Evolutionary conservation across 1,140 invertebrate species (phyloP).

Genomic region (Zaprionus taronus): DNA sequence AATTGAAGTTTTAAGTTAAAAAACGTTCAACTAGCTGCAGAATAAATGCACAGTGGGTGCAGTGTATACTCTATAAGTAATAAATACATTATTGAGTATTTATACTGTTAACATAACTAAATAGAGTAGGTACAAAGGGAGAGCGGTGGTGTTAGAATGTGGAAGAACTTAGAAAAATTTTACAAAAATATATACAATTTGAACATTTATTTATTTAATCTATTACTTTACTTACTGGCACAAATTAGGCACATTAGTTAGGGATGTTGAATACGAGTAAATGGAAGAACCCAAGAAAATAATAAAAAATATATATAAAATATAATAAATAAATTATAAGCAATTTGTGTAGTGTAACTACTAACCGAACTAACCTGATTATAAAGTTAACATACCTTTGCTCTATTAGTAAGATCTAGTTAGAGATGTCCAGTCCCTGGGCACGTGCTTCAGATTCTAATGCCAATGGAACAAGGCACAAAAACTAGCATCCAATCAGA

Average conservation of each 20-base stretch:
- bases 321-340: background rate
- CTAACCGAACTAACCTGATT: background rate
- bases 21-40: background rate
- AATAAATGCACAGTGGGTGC: background rate
- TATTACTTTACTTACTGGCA: background rate
- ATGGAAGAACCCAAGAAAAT: background rate
- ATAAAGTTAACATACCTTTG: conserved; percentile 9
- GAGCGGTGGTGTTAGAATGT: background rate
- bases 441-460: conserved; percentile 70
- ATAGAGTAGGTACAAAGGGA: background rate
- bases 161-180: background rate
- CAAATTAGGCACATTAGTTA: background rate
- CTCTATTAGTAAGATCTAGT: conserved; percentile 18
- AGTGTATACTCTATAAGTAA: background rate
- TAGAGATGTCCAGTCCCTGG: conserved; percentile 50
- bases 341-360: background rate
- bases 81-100: background rate
- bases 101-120: background rate
- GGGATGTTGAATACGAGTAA: too few relatives aligned
- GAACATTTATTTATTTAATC: background rate
- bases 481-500: conserved; percentile 52
- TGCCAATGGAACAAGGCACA: conserved; percentile 13
- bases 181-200: too few relatives aligned
- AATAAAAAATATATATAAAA: background rate
- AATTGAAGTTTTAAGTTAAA: conserved; percentile 27